A percentile compares a stretch with the other conserved stretches of the same genome.
These are phyloP conservation scores for Stigmatopora argus DNA, from an alignment of 2,113 vertebrate genomes.

Conservation along the genomic window DNA sequence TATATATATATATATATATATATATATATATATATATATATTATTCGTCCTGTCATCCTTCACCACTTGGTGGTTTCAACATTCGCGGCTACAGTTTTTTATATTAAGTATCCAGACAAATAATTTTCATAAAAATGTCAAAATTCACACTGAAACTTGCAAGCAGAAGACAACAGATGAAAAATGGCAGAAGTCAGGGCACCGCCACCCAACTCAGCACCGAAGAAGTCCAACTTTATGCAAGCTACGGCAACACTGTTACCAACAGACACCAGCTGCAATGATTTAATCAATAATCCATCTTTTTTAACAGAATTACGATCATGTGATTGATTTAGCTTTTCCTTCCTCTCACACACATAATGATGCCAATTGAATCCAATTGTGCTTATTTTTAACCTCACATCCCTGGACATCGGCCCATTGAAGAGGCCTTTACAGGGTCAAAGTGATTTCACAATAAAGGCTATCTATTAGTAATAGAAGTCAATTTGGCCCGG, in stretches of 20 bases:
- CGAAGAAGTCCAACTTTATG: background rate
- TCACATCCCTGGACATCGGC: conserved; percentile 27
- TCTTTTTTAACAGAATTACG: conserved; percentile 30
- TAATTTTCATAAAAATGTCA: no score
- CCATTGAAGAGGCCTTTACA: conserved; percentile 34
- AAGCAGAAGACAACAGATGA: no score
- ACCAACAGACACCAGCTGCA: conserved; percentile 35
- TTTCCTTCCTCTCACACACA: conserved; percentile 7
- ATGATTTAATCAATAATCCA: conserved; percentile 51
- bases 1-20: no score
- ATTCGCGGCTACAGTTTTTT: no score
- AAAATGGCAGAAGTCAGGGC: no score
- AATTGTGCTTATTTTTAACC: conserved; percentile 44
- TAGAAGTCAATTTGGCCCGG: conserved; percentile 62
- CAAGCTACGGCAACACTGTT: background rate
- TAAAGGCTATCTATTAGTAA: conserved; percentile 69
- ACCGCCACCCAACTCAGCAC: no score
- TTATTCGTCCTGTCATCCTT: no score
- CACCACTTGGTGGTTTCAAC: no score
- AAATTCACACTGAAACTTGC: no score
- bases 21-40: no score
- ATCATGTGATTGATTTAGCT: conserved; percentile 18
- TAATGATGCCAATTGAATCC: conserved; percentile 41
- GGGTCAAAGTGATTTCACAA: conserved; percentile 62
- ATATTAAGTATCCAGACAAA: no score